Percentiles rank a stretch among this genome's conserved stretches.
phyloP scores from a whole-genome alignment of 2,113 vertebrate species.

The Pantherophis guttatus region DNA sequence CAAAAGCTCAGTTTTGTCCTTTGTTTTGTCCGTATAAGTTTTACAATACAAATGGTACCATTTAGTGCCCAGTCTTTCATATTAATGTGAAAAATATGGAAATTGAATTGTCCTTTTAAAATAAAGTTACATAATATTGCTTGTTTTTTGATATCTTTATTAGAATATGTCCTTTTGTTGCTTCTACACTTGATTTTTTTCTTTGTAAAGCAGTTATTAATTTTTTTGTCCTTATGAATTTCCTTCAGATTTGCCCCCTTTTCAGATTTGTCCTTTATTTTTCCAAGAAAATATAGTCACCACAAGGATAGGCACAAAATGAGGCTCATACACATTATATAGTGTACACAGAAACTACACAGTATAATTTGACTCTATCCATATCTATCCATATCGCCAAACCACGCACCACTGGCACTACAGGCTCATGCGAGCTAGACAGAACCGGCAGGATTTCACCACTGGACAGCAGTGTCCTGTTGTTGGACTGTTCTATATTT shows the following conservation, averaged over 20 bases:
- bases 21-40: not conserved
- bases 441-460: too few species aligned
- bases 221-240: not conserved
- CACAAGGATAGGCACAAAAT: not conserved
- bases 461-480: conserved; percentile 16
- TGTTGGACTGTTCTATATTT: conserved; percentile 7
- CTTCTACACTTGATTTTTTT: not conserved
- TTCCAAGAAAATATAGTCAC: not conserved
- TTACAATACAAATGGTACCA: not conserved
- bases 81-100: not conserved
- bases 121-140: not conserved
- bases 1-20: not conserved
- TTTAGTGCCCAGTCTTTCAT: not conserved
- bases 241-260: not conserved
- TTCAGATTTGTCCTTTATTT: not conserved
- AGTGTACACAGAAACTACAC: not conserved
- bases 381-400: not conserved
- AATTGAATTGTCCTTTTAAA: not conserved
- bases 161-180: not conserved
- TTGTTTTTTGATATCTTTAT: not conserved
- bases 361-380: not conserved
- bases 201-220: not conserved
- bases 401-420: too few species aligned
- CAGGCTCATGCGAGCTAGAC: too few species aligned
- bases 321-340: not conserved